Percentiles rank a stretch among this genome's conserved stretches.
Conservation (phyloP, 2,113 vertebrate species). For the Typhlomys cinereus region DNA sequence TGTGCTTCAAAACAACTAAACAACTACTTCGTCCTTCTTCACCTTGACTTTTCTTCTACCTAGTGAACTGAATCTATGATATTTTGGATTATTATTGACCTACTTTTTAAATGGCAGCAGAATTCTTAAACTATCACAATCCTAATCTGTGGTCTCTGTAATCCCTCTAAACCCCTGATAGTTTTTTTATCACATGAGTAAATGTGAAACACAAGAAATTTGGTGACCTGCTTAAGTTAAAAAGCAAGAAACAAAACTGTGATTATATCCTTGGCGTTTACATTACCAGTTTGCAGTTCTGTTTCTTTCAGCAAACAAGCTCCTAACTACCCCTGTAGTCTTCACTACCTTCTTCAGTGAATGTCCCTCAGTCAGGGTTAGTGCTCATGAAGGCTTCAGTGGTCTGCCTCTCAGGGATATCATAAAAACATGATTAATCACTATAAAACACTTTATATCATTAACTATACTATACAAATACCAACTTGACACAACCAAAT, state of each 20-base stretch:
- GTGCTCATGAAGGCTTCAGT: neutral
- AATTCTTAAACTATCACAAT: neutral
- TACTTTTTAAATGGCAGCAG: neutral
- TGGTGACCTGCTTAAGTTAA: neutral
- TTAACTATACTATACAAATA: slow-evolving; percentile 23
- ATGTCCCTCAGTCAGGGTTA: slow-evolving; percentile 20
- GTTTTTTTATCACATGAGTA: neutral
- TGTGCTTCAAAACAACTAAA: neutral
- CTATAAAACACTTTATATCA: slow-evolving; percentile 40
- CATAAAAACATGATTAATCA: slow-evolving; percentile 47
- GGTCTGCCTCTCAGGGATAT: neutral
- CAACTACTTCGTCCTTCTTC: neutral
- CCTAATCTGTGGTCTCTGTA: neutral
- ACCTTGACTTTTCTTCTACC: neutral
- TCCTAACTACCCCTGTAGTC: too few relatives aligned
- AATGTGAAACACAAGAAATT: slow-evolving; percentile 1
- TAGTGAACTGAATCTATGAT: neutral
- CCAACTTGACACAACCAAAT: neutral
- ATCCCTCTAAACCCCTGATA: neutral
- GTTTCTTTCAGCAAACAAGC: too few relatives aligned
- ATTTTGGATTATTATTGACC: neutral
- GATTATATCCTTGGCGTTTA: neutral
- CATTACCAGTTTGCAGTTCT: neutral
- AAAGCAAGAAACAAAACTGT: neutral
- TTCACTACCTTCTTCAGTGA: neutral